Percentiles rank a stretch among this genome's conserved stretches.
These are phyloP conservation scores for Drosophila fulvimacula DNA, from an alignment of 2,888 invertebrate genomes.

Conservation along the genomic window DNA sequence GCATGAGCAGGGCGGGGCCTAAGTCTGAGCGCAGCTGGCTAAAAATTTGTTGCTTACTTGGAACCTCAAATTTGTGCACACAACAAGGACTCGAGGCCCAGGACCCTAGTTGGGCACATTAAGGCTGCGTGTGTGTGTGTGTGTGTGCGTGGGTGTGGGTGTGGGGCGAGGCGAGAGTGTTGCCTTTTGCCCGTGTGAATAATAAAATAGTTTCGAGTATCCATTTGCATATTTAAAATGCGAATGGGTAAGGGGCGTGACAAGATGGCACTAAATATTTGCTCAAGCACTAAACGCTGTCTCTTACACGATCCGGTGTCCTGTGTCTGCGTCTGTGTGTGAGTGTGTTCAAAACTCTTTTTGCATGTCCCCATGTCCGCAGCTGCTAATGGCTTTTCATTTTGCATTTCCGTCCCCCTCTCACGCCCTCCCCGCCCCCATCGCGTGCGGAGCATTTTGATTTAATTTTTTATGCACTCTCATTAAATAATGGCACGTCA, in stretches of 20 bases:
- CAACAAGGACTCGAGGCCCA: constrained; percentile 15
- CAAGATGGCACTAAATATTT: constrained; percentile 60
- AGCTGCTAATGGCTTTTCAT: constrained; percentile 52
- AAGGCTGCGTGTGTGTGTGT: constrained; percentile 16
- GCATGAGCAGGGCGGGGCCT: constrained; percentile 19
- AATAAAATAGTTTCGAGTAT: constrained; percentile 73
- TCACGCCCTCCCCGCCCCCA: not conserved
- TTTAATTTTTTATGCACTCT: constrained; percentile 67
- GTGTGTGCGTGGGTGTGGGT: not conserved
- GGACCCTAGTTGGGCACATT: not conserved
- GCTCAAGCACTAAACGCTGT: constrained; percentile 40
- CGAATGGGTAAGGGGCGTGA: constrained; percentile 9
- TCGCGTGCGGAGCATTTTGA: constrained; percentile 53
- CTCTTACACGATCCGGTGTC: constrained; percentile 24
- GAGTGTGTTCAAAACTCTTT: constrained; percentile 27
- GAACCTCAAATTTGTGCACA: constrained; percentile 22
- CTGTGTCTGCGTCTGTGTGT: not conserved
- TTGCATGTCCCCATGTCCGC: constrained; percentile 27
- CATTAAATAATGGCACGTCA: constrained; percentile 59
- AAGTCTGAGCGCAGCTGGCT: constrained; percentile 43
- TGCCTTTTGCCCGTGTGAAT: constrained; percentile 49
- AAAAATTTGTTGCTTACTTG: constrained; percentile 55
- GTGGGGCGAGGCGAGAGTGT: constrained; percentile 10
- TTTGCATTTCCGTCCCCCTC: constrained; percentile 15
- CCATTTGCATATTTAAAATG: constrained; percentile 74